Evolutionary conservation across 2,888 invertebrate species (phyloP).

Genomic region (Synergus itoensis): DNA sequence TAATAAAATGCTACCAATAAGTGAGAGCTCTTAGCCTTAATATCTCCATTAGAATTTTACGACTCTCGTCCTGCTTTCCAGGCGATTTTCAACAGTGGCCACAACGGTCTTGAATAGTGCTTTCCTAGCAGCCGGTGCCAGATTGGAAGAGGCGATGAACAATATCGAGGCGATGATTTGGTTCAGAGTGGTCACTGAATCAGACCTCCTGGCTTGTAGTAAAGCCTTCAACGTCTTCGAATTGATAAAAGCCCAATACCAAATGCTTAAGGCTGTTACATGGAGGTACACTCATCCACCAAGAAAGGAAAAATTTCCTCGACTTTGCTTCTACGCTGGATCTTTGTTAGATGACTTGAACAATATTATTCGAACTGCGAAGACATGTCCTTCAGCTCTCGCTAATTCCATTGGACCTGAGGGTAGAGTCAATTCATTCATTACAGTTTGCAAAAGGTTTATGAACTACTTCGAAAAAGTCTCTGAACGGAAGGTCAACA

Average conservation of each 20-base stretch:
- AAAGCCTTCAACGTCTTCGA: slow-evolving; percentile 66
- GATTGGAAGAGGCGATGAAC: slow-evolving; percentile 60
- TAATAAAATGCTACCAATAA: background rate
- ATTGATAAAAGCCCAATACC: slow-evolving; percentile 67
- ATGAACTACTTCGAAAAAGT: slow-evolving; percentile 75
- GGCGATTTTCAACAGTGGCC: slow-evolving; percentile 66
- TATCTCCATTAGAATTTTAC: slow-evolving; percentile 9
- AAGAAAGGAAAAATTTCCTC: slow-evolving; percentile 59
- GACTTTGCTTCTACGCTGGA: slow-evolving; percentile 73
- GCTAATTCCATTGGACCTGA: slow-evolving; percentile 50
- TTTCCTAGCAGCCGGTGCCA: slow-evolving; percentile 65
- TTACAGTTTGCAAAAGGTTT: slow-evolving; percentile 68
- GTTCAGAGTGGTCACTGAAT: slow-evolving; percentile 47
- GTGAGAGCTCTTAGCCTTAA: slow-evolving; percentile 1
- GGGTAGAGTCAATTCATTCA: slow-evolving; percentile 58
- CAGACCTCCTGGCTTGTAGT: slow-evolving; percentile 58
- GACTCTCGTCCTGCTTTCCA: slow-evolving; percentile 46
- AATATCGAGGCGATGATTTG: slow-evolving; percentile 54
- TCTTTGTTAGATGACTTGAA: slow-evolving; percentile 70
- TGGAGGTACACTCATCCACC: slow-evolving; percentile 75
- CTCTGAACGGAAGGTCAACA: slow-evolving; percentile 72
- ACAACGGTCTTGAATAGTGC: slow-evolving; percentile 70
- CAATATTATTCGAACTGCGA: slow-evolving; percentile 58
- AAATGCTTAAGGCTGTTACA: slow-evolving; percentile 72
- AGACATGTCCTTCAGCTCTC: slow-evolving; percentile 53